phyloP scores from a whole-genome alignment of 1,140 invertebrate genomes.

The Gryllus bimaculatus region DNA sequence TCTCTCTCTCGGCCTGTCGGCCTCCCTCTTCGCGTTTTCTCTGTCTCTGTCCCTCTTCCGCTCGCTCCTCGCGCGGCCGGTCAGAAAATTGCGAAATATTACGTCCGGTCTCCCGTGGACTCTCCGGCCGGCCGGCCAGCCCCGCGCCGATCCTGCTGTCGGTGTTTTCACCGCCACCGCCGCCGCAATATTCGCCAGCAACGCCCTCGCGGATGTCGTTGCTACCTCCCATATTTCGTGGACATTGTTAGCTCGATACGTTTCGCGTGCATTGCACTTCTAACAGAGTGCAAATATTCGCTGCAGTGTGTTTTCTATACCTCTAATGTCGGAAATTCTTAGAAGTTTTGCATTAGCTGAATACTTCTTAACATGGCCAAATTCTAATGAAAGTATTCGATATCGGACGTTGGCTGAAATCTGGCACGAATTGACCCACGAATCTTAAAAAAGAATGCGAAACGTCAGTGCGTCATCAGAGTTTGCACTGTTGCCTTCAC shows the following conservation, averaged over 20 bases:
- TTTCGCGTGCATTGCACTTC: neutral
- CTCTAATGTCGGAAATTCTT: no score
- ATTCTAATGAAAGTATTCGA: no score
- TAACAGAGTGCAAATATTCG: no score
- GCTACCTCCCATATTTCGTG: neutral
- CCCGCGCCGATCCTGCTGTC: no score
- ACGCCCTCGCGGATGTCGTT: neutral
- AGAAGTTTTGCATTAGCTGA: no score
- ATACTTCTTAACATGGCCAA: no score
- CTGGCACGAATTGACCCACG: no score
- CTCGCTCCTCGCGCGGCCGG: neutral
- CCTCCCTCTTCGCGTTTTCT: neutral
- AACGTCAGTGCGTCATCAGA: no score
- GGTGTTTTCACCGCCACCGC: neutral
- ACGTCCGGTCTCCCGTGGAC: neutral
- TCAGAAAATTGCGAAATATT: neutral
- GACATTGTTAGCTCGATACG: neutral
- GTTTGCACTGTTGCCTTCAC: no score
- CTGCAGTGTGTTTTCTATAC: no score
- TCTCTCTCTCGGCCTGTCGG: neutral
- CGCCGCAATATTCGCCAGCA: neutral
- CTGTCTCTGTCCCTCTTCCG: neutral
- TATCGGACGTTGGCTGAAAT: no score
- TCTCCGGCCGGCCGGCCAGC: neutral
- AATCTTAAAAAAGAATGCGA: no score